phyloP scores from a whole-genome alignment of 2,888 invertebrate genomes.

The Cataglyphis livida region DNA sequence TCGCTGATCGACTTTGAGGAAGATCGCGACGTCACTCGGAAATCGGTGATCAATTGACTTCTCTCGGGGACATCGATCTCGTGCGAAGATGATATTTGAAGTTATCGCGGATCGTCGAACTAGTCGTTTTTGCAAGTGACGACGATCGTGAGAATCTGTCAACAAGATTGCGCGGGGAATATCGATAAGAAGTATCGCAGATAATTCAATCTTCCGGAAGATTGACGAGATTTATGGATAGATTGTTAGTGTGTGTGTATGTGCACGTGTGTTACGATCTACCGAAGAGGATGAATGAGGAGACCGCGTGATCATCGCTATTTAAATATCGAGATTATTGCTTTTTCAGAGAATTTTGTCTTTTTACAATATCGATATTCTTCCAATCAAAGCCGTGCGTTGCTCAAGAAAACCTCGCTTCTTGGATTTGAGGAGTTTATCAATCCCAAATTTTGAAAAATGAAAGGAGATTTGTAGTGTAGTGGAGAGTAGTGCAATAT shows the following conservation, averaged over 20 bases:
- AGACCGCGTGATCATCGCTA: conserved; percentile 21
- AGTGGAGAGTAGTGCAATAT: conserved; percentile 28
- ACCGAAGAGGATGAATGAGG: conserved; percentile 14
- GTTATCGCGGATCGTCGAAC: neutral
- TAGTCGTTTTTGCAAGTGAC: neutral
- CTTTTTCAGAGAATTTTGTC: neutral
- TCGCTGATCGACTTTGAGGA: neutral
- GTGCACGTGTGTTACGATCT: conserved; percentile 24
- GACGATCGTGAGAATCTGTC: neutral
- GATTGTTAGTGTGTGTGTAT: conserved; percentile 27
- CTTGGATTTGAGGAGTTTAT: neutral
- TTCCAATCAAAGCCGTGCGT: conserved; percentile 45
- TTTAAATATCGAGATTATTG: conserved; percentile 8
- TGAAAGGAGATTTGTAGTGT: neutral
- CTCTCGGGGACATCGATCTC: neutral
- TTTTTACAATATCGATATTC: conserved; percentile 42
- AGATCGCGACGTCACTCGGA: neutral
- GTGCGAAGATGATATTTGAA: neutral
- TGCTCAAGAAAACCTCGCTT: conserved; percentile 53
- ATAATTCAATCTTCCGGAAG: neutral
- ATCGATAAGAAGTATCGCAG: neutral
- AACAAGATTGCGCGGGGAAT: neutral
- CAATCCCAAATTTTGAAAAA: conserved; percentile 16
- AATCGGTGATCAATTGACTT: neutral
- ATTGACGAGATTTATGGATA: neutral